Conservation (phyloP, 2,888 invertebrate species). For the Leptogaster cylindrica region DNA sequence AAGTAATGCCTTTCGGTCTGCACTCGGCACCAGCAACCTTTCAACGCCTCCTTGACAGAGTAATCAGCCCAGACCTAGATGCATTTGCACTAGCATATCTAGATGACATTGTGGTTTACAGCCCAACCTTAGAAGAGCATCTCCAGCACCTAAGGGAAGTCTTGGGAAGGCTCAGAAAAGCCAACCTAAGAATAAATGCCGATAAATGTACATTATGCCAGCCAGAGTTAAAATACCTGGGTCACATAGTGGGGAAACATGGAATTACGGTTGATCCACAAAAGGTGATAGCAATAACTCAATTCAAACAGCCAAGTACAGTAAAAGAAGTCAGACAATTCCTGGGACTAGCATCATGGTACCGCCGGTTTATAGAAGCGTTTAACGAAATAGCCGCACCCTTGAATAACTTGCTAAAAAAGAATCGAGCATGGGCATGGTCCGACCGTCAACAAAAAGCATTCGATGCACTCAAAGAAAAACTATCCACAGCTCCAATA, state of each 20-base stretch:
- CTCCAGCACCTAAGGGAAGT: too few species aligned
- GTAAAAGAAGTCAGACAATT: not conserved
- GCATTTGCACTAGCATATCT: too few species aligned
- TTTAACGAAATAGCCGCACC: conserved; percentile 2
- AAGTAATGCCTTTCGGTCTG: too few species aligned
- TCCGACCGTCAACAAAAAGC: not conserved
- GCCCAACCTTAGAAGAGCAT: too few species aligned
- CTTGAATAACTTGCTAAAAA: not conserved
- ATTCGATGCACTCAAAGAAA: conserved; percentile 1
- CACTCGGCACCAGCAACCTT: too few species aligned
- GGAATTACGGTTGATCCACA: conserved; percentile 6
- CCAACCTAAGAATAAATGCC: not conserved
- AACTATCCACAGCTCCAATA: conserved; percentile 12
- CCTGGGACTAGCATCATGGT: not conserved
- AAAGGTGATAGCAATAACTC: conserved; percentile 3
- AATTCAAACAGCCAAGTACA: not conserved
- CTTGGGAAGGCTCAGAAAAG: too few species aligned
- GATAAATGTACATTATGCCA: conserved; percentile 5
- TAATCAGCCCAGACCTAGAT: too few species aligned
- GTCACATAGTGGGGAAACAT: not conserved
- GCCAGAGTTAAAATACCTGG: conserved; percentile 1
- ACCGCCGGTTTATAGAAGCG: conserved; percentile 12
- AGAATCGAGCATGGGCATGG: conserved; percentile 15
- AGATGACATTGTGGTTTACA: too few species aligned
- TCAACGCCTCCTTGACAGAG: too few species aligned